A percentile compares a stretch with the other conserved stretches of the same genome.
These are phyloP conservation scores for Drosophila robusta DNA, from an alignment of 2,888 invertebrate species.

Conservation along the genomic window DNA sequence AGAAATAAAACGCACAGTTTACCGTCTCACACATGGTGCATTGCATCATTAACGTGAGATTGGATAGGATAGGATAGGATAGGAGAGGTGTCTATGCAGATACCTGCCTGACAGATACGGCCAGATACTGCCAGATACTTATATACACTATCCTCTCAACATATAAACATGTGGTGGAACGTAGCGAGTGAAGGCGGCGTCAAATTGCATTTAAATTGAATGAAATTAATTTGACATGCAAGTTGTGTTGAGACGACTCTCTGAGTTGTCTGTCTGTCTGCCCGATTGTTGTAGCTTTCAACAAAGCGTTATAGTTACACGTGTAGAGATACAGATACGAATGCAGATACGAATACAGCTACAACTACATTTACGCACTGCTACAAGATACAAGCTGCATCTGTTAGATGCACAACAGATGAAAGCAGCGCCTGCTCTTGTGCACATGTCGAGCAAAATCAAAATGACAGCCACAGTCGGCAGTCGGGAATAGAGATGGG, in stretches of 20 bases:
- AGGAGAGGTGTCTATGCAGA: conserved; percentile 32
- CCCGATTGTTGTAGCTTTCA: conserved; percentile 59
- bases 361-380: conserved; percentile 14
- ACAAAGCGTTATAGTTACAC: conserved; percentile 73
- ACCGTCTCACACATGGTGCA: conserved; percentile 63
- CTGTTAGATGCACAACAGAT: conserved; percentile 54
- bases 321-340: conserved; percentile 45
- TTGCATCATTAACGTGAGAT: conserved; percentile 66
- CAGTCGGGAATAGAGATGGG: not conserved
- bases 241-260: conserved; percentile 60
- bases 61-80: conserved; percentile 15
- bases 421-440: conserved; percentile 55
- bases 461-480: conserved; percentile 63
- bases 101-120: conserved; percentile 54
- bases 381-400: conserved; percentile 27
- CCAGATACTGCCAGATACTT: conserved; percentile 26
- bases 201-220: conserved; percentile 80
- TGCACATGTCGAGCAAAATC: conserved; percentile 72
- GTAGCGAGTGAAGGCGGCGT: conserved; percentile 66
- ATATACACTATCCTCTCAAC: not conserved
- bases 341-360: conserved; percentile 36
- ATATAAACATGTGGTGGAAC: conserved; percentile 15
- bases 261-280: conserved; percentile 27
- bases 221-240: conserved; percentile 79
- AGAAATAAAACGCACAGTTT: conserved; percentile 71